Evolutionary conservation across 92 coral and sea anemone genomes (phyloP), one percentile per base, ranked within the genome.

Genomic region (Siderastrea siderea): DNA sequence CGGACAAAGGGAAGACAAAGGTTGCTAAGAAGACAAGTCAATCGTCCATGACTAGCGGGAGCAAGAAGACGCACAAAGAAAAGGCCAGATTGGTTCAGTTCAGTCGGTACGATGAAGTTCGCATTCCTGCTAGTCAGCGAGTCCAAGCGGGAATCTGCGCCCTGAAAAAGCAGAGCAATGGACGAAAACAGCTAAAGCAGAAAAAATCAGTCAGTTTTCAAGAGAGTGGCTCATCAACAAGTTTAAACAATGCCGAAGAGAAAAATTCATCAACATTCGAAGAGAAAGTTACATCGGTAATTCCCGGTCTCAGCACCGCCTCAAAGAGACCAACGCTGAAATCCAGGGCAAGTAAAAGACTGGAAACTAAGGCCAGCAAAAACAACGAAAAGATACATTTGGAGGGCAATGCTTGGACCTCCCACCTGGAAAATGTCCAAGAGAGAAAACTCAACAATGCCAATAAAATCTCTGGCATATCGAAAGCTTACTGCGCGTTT

Each of bases 401-500:
- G 26, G 61, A 81, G 12, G 90, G 93, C 47, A 51, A 55, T 16
- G 91, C 68, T 12, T 93, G 96, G 96, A 71, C 54, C 16, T 82
- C 88, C 8, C 96, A 93, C 71, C 46, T 93, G 2, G 83, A 64
- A 71, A 80, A 58, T 69, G 52, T 93, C 1, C 96, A 93, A 63
- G 93, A 89, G 65, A 83, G 53, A 59, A 82, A 75, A 3, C 17
- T 49, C 4, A 86, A 66, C 49, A 76, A 71, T 10, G 77, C 9
- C 74, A 86, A 19, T 46, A 77, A 83, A 63, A 64, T 86, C 1
- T 82, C 71, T 5, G 82, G 89, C 38, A 70, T 93, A 10, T 90
- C 96, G 26, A 90, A 90, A 63, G 91, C 93, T 17, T 89, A 89
- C 48, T 43, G 86, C 38, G 93, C 96, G 66, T 93, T 93, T 58